Conservation (phyloP, 2,888 invertebrate genomes). For the Eudasyphora cyanicolor region DNA sequence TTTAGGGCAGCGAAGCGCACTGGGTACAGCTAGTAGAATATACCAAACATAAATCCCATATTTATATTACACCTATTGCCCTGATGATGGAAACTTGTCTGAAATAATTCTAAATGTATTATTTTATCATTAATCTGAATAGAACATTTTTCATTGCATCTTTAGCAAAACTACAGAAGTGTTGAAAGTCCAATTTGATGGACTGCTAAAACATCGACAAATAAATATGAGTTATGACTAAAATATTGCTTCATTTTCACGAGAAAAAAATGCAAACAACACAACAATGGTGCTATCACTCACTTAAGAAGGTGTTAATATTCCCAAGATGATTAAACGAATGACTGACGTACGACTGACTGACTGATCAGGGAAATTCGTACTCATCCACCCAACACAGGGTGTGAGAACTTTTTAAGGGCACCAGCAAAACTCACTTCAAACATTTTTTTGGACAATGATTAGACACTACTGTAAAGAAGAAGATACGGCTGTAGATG, state of each 20-base stretch:
- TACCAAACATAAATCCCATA: no score
- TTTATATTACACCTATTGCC: neutral
- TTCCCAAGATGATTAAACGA: conserved; percentile 45
- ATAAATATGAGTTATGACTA: neutral
- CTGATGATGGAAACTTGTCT: neutral
- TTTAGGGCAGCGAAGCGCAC: no score
- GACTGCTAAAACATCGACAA: neutral
- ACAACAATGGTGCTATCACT: neutral
- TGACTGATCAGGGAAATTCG: neutral
- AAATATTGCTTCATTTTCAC: neutral
- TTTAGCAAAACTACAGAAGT: neutral
- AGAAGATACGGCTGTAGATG: neutral
- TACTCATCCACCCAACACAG: neutral
- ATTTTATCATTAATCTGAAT: neutral
- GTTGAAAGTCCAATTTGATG: neutral
- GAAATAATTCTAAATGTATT: neutral
- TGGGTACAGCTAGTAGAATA: no score
- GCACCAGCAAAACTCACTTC: neutral
- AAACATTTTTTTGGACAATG: neutral
- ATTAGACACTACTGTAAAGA: neutral
- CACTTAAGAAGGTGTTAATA: conserved; percentile 68
- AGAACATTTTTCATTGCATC: neutral
- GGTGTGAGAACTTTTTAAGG: neutral
- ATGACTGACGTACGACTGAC: neutral
- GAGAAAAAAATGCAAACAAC: neutral